Evolutionary conservation across 2,797 vertebrate species (phyloP), one percentile per base, ranked within the genome.

Genomic region (Propithecus deckenii): DNA sequence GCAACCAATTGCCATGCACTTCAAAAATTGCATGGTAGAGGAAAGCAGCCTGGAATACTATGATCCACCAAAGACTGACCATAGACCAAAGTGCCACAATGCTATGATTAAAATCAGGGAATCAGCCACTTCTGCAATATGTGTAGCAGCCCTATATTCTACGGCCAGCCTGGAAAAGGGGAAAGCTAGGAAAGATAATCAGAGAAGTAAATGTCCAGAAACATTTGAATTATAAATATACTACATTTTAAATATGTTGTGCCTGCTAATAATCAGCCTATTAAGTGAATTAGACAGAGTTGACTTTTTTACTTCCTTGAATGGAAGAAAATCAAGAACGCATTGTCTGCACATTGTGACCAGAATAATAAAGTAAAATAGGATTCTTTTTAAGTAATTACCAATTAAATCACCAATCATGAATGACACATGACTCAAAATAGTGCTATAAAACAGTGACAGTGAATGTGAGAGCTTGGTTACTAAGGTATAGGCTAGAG

Each of bases 301-400:
- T 65, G 48, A 67, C 83, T 76, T 86, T 84, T 71, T 80, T 76
- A 76, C 12, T 86, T 48, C 7, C n/a, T 11, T 46, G 5, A 81
- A 50, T 92, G 67, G 32, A 90, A 95, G 48, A 74, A 86, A 85
- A 65, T 61, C 18, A 91, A 72, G 25, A 22, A 28, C 57, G 6
- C 1, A 50, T 41, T 86, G 61, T 65, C 20, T 28, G 67, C 15
- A 59, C 2, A 22, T 57, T 89, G 55, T 81, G 23, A 93, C 38
- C 30, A 63, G 35, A 63, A 71, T 23, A 89, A 65, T 18, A 91
- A 96, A 97, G 89, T n/a, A 98, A 98, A 96, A 61, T 14, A 9
- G 38, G 95, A 96, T 95, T 97, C 83, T 65, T 48, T 89, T 61
- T 95, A 93, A 98, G 71, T 90, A 97, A 96, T 97, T 76, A 79